phyloP scores from a whole-genome alignment of 2,888 invertebrate genomes.

The Aplocera efformata region DNA sequence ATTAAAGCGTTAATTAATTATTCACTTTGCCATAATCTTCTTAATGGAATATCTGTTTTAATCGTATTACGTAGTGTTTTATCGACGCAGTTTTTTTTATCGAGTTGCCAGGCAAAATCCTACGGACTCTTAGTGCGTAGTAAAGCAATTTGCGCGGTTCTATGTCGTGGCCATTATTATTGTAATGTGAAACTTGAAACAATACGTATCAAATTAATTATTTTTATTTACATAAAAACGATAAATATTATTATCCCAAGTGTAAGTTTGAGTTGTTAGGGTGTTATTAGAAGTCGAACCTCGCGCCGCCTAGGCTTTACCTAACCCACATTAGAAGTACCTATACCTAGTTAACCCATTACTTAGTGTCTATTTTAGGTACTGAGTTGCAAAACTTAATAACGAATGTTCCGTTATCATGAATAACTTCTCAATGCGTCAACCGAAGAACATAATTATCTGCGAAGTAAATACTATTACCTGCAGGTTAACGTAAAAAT shows the following conservation, averaged over 20 bases:
- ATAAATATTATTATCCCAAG: slow-evolving; percentile 29
- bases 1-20: no score
- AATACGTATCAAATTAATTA: not conserved
- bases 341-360: slow-evolving; percentile 22
- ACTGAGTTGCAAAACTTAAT: not conserved
- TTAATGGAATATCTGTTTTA: no score
- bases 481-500: not conserved
- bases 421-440: not conserved
- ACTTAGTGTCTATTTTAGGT: slow-evolving; percentile 14
- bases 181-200: slow-evolving; percentile 8
- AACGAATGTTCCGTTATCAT: not conserved
- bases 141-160: slow-evolving; percentile 38
- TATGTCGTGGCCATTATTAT: slow-evolving; percentile 15
- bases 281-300: slow-evolving; percentile 35
- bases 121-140: slow-evolving; percentile 32
- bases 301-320: slow-evolving; percentile 38
- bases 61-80: slow-evolving; percentile 1
- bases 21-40: no score
- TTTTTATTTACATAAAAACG: not conserved
- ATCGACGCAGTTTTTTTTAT: slow-evolving; percentile 16
- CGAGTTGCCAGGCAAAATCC: slow-evolving; percentile 31
- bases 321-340: slow-evolving; percentile 45
- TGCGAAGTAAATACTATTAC: not conserved
- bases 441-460: not conserved
- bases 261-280: slow-evolving; percentile 31